Evolutionary conservation across 2,888 invertebrate genomes (phyloP).

Genomic region (Latheticus oryzae): DNA sequence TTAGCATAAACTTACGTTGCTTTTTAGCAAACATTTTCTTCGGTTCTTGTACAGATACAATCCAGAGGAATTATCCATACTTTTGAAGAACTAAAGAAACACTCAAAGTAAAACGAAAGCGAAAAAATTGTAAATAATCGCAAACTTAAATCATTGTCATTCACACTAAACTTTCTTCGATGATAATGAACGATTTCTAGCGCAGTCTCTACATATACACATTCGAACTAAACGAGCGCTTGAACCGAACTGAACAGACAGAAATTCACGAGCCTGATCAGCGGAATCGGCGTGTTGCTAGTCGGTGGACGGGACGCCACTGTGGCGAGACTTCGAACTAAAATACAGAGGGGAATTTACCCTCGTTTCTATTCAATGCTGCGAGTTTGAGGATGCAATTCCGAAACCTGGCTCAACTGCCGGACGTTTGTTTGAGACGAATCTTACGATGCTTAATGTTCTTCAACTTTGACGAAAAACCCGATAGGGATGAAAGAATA

Average conservation of each 20-base stretch:
- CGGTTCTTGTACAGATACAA: slow-evolving; percentile 12
- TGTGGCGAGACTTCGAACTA: slow-evolving; percentile 27
- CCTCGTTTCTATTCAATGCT: slow-evolving; percentile 15
- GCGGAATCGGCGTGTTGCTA: slow-evolving; percentile 14
- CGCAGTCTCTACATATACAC: slow-evolving; percentile 31
- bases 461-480: slow-evolving; percentile 12
- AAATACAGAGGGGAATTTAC: slow-evolving; percentile 16
- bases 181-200: slow-evolving; percentile 22
- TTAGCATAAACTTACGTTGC: slow-evolving; percentile 15
- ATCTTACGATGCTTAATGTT: slow-evolving; percentile 9
- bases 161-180: slow-evolving; percentile 1
- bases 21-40: slow-evolving; percentile 20
- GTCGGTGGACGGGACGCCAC: slow-evolving; percentile 14
- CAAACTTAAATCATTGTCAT: slow-evolving; percentile 34
- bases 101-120: slow-evolving; percentile 25
- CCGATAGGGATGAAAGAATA: too few relatives aligned
- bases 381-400: slow-evolving; percentile 32
- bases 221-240: slow-evolving; percentile 33
- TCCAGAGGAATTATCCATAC: slow-evolving; percentile 29
- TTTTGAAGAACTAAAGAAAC: slow-evolving; percentile 12
- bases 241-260: slow-evolving; percentile 22
- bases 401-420: slow-evolving; percentile 14
- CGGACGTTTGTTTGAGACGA: slow-evolving; percentile 20
- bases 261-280: slow-evolving; percentile 22
- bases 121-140: slow-evolving; percentile 13